Conservation (phyloP, 1,140 invertebrate species). For the Sarcophaga peregrina region DNA sequence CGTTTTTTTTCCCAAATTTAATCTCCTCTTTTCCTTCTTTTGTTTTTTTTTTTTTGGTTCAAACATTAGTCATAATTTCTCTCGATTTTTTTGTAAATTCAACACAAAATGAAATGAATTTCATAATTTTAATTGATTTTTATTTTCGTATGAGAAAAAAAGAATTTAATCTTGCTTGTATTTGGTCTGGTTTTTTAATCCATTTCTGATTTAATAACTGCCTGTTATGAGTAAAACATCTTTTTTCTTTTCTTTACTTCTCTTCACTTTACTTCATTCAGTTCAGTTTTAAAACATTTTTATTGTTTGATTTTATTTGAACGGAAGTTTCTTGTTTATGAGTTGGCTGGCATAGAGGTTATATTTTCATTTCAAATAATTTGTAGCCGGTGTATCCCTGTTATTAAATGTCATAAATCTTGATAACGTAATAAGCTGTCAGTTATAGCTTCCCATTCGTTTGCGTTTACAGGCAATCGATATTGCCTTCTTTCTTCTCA, state of each 20-base stretch:
- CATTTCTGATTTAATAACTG: background rate
- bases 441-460: constrained; percentile 29
- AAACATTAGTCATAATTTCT: background rate
- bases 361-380: background rate
- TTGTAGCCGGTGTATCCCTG: constrained; percentile 52
- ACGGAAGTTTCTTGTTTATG: constrained; percentile 55
- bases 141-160: background rate
- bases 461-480: background rate
- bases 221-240: constrained; percentile 6
- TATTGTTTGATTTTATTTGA: constrained; percentile 32
- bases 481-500: background rate
- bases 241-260: background rate
- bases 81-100: too few species aligned
- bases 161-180: background rate
- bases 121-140: constrained; percentile 21
- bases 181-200: background rate
- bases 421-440: constrained; percentile 56
- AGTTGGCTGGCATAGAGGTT: constrained; percentile 23
- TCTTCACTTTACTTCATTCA: too few species aligned
- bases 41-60: background rate
- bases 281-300: too few species aligned
- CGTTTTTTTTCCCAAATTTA: background rate
- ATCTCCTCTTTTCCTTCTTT: background rate
- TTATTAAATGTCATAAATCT: constrained; percentile 67
- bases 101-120: background rate